A percentile compares a stretch with the other conserved stretches of the same genome.
Conservation (phyloP, 2,888 invertebrate genomes). For the Pseudococcus viburni region DNA sequence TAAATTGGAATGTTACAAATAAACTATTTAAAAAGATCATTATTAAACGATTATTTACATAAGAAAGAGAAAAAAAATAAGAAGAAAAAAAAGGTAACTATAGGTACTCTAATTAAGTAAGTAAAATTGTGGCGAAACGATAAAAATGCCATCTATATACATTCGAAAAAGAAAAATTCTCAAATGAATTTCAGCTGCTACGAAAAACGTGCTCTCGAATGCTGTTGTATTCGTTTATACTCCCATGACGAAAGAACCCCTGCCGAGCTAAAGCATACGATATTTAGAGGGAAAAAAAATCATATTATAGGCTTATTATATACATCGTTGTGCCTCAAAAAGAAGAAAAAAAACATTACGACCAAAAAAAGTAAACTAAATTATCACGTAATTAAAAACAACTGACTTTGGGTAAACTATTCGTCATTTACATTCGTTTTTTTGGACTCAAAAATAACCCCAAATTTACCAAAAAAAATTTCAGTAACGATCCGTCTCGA, state of each 20-base stretch:
- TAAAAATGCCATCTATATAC: constrained; percentile 41
- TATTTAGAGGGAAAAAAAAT: background rate
- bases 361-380: background rate
- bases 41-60: constrained; percentile 52
- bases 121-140: constrained; percentile 36
- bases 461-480: background rate
- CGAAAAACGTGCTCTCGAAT: background rate
- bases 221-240: background rate
- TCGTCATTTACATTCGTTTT: background rate
- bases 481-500: background rate
- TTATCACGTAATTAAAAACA: constrained; percentile 41
- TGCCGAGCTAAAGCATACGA: constrained; percentile 29
- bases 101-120: constrained; percentile 58
- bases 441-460: background rate
- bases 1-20: constrained; percentile 57
- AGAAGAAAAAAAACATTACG: background rate
- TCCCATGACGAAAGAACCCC: constrained; percentile 16
- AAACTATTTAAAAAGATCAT: constrained; percentile 57
- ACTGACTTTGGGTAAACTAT: background rate
- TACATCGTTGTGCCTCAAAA: constrained; percentile 8
- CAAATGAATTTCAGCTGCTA: background rate
- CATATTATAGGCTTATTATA: background rate
- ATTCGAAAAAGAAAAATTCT: constrained; percentile 28
- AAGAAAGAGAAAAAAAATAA: background rate
- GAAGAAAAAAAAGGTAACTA: constrained; percentile 47